Conservation (phyloP, 2,888 invertebrate genomes). For the Hololepta plana region DNA sequence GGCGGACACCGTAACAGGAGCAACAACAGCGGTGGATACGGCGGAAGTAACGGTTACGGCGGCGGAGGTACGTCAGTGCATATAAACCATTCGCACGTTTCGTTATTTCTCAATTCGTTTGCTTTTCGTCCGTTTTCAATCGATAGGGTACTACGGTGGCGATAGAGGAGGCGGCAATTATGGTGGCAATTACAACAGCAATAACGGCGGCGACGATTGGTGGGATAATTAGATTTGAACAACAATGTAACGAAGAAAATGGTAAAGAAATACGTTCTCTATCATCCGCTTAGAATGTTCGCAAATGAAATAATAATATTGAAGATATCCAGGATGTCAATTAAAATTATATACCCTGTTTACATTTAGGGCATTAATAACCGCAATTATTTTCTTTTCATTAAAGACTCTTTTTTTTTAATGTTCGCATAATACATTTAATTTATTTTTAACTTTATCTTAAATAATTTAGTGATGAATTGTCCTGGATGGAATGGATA, state of each 20-base stretch:
- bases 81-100: slow-evolving; percentile 3
- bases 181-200: slow-evolving; percentile 21
- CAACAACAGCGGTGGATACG: slow-evolving; percentile 29
- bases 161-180: slow-evolving; percentile 25
- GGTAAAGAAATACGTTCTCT: too few species aligned
- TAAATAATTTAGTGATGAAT: too few species aligned
- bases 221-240: slow-evolving; percentile 17
- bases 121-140: slow-evolving; percentile 7
- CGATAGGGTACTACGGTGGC: slow-evolving; percentile 17
- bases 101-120: background rate
- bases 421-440: too few species aligned
- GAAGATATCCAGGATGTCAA: slow-evolving; percentile 3
- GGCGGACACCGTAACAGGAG: slow-evolving; percentile 23
- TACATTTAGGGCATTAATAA: too few species aligned
- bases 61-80: slow-evolving; percentile 11
- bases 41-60: slow-evolving; percentile 30
- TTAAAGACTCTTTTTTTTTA: too few species aligned
- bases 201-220: slow-evolving; percentile 23
- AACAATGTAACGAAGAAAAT: too few species aligned
- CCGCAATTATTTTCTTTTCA: too few species aligned
- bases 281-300: too few species aligned
- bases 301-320: slow-evolving; percentile 4
- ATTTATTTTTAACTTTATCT: too few species aligned
- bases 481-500: too few species aligned
- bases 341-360: too few species aligned